phyloP scores from a whole-genome alignment of 2,797 vertebrate species.

The Fistularia tabacaria region DNA sequence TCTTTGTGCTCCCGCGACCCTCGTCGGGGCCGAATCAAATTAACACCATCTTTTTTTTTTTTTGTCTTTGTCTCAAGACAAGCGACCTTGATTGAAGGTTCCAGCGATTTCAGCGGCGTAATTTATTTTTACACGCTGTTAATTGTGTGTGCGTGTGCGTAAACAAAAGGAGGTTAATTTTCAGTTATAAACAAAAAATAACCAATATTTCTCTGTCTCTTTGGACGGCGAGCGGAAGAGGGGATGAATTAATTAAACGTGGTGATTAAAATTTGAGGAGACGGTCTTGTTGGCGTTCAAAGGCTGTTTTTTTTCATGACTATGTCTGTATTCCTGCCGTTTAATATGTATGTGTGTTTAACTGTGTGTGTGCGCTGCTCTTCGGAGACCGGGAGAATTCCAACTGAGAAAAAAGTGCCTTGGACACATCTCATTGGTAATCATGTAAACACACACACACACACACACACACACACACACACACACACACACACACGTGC shows the following conservation, averaged over 20 bases:
- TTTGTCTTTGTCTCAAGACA: conserved; percentile 35
- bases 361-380: conserved; percentile 43
- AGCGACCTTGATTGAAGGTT: conserved; percentile 38
- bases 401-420: conserved; percentile 53
- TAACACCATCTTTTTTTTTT: not conserved
- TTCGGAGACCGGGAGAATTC: conserved; percentile 76
- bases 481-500: not conserved
- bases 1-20: no score
- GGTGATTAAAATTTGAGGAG: conserved; percentile 88
- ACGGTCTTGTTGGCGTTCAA: conserved; percentile 87
- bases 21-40: no score
- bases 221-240: conserved; percentile 36
- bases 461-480: conserved; percentile 1
- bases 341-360: conserved; percentile 1
- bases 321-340: conserved; percentile 60
- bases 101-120: conserved; percentile 26
- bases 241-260: conserved; percentile 73
- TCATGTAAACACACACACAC: not conserved
- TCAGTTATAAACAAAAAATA: conserved; percentile 21
- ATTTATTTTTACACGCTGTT: conserved; percentile 24
- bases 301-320: conserved; percentile 85
- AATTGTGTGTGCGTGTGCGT: conserved; percentile 6
- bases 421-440: conserved; percentile 10
- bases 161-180: conserved; percentile 47
- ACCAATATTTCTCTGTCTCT: conserved; percentile 21